Percentiles rank a stretch among this genome's conserved stretches.
Evolutionary conservation across 2,113 vertebrate genomes (phyloP).

Genomic region (Glaucomys volans): DNA sequence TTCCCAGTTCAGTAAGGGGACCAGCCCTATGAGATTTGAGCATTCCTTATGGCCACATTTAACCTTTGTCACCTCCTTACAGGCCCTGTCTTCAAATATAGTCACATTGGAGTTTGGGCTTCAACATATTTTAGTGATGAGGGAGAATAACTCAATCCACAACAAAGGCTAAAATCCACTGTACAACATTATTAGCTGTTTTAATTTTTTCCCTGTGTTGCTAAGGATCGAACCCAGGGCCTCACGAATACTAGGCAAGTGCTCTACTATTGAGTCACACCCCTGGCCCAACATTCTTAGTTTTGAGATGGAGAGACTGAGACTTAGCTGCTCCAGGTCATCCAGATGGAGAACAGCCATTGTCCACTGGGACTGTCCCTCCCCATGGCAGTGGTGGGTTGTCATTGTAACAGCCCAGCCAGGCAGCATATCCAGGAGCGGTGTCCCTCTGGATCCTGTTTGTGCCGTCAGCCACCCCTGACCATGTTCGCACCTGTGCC

Average conservation of each 20-base stretch:
- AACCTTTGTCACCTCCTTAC: background rate
- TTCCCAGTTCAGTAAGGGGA: background rate
- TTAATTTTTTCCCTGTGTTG: accelerated
- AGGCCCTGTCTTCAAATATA: background rate
- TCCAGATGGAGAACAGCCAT: background rate
- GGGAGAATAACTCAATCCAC: too few species aligned
- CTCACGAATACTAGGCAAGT: background rate
- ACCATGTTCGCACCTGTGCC: too few species aligned
- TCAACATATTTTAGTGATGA: background rate
- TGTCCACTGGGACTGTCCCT: accelerated
- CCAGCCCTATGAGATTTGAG: too few species aligned
- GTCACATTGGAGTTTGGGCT: background rate
- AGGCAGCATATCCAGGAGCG: background rate
- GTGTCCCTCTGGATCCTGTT: too few species aligned
- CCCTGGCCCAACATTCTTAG: background rate
- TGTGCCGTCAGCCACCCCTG: too few species aligned
- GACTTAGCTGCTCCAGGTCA: background rate
- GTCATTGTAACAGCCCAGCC: background rate
- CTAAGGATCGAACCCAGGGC: too few species aligned
- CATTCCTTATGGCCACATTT: background rate
- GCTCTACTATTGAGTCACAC: background rate
- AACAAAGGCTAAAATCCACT: background rate
- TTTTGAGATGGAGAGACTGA: background rate
- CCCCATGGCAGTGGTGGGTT: background rate
- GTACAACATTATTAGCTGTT: too few species aligned